Percentiles rank a stretch among this genome's conserved stretches.
These are phyloP conservation scores for Drosophila nikananu DNA, from an alignment of 1,140 invertebrate genomes.

Conservation along the genomic window DNA sequence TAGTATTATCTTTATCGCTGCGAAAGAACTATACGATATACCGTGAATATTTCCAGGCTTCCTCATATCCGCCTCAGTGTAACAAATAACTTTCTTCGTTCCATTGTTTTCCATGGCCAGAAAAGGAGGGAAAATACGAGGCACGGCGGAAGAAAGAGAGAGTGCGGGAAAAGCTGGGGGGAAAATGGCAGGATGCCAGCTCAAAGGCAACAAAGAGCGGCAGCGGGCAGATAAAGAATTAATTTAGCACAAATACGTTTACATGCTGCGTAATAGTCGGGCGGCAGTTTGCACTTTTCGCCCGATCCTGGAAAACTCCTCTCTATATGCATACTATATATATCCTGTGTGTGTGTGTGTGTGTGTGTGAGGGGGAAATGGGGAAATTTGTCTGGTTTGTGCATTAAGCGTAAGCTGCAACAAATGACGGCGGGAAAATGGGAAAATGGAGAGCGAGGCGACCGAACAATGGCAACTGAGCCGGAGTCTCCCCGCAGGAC, in stretches of 20 bases:
- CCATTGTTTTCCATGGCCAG: slow-evolving; percentile 54
- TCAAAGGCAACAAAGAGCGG: slow-evolving; percentile 40
- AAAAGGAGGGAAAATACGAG: background rate
- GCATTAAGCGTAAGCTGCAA: slow-evolving; percentile 73
- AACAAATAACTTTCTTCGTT: slow-evolving; percentile 54
- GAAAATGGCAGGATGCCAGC: slow-evolving; percentile 28
- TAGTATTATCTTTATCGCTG: background rate
- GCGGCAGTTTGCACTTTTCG: slow-evolving; percentile 41
- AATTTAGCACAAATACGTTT: slow-evolving; percentile 76
- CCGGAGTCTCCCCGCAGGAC: slow-evolving; percentile 42
- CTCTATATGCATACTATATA: slow-evolving; percentile 10
- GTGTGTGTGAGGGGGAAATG: background rate
- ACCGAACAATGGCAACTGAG: slow-evolving; percentile 43
- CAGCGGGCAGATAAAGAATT: slow-evolving; percentile 49
- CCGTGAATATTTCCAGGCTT: too few relatives aligned
- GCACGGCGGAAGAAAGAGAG: background rate
- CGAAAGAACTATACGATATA: background rate
- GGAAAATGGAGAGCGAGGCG: slow-evolving; percentile 8
- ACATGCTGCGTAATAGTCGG: slow-evolving; percentile 69
- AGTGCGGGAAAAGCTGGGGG: background rate
- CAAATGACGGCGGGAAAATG: slow-evolving; percentile 50
- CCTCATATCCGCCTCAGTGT: background rate
- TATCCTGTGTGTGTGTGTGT: slow-evolving; percentile 4
- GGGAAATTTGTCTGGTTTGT: slow-evolving; percentile 46
- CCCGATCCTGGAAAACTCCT: slow-evolving; percentile 31